phyloP scores from a whole-genome alignment of 1,140 invertebrate genomes.

The Gryllus bimaculatus region DNA sequence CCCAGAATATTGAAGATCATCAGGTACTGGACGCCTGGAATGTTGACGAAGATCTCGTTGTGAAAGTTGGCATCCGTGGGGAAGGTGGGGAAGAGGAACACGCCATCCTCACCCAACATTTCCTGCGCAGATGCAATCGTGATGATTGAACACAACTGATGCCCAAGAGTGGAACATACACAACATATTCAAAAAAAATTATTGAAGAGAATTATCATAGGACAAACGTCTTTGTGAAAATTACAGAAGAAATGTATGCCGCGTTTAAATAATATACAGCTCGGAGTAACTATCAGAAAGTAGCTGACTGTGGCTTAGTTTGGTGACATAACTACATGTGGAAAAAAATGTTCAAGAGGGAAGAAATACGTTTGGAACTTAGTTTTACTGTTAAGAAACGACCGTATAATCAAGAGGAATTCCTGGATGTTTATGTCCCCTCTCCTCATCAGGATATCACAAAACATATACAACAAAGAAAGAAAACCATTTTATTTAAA shows the following conservation, averaged over 20 bases:
- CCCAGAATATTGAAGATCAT: conserved; percentile 65
- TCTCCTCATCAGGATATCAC: too few relatives aligned
- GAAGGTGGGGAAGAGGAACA: conserved; percentile 69
- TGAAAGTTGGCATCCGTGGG: conserved; percentile 52
- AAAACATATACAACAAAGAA: too few relatives aligned
- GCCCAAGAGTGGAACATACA: not conserved
- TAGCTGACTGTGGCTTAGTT: too few relatives aligned
- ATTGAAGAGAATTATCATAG: not conserved
- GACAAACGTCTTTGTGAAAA: not conserved
- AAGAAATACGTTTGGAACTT: too few relatives aligned
- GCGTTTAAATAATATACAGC: not conserved
- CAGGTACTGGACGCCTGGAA: conserved; percentile 54
- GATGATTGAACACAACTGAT: not conserved
- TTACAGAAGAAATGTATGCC: not conserved
- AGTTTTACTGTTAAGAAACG: too few relatives aligned
- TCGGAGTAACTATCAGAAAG: too few relatives aligned
- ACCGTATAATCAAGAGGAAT: too few relatives aligned
- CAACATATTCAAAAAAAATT: not conserved
- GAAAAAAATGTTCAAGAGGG: too few relatives aligned
- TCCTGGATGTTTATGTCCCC: too few relatives aligned
- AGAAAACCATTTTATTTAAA: too few relatives aligned
- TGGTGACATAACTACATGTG: too few relatives aligned
- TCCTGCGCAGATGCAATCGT: conserved; percentile 31
- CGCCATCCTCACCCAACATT: conserved; percentile 49
- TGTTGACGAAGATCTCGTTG: conserved; percentile 45